These are phyloP conservation scores for Frankliniella fusca DNA, from an alignment of 2,888 invertebrate species.

Conservation along the genomic window DNA sequence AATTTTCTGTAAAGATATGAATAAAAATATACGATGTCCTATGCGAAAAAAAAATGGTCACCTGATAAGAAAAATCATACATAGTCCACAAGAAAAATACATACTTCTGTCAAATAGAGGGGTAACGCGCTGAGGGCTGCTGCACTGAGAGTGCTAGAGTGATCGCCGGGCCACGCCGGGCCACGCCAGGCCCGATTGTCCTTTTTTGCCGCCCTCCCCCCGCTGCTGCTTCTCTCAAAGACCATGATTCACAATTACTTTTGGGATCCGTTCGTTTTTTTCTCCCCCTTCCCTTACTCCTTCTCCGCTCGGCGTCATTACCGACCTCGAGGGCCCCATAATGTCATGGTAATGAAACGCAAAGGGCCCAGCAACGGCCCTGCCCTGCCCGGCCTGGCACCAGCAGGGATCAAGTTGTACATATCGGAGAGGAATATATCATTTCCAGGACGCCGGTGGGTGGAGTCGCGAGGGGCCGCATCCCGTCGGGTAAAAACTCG, in stretches of 20 bases:
- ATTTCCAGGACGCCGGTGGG: neutral
- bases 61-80: too few species aligned
- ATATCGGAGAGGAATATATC: neutral
- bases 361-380: neutral
- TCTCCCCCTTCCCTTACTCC: too few species aligned
- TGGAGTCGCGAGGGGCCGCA: neutral
- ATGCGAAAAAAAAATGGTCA: too few species aligned
- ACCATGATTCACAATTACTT: constrained; percentile 17
- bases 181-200: neutral
- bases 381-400: neutral
- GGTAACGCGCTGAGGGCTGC: too few species aligned
- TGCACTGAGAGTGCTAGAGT: too few species aligned
- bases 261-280: neutral
- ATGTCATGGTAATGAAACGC: neutral
- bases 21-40: too few species aligned
- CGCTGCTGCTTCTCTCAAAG: neutral
- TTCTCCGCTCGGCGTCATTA: too few species aligned
- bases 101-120: too few species aligned
- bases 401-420: neutral
- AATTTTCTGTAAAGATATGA: too few species aligned
- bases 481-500: neutral
- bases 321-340: neutral
- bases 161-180: too few species aligned
- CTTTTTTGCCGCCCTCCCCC: neutral
- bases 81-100: too few species aligned